A percentile compares a stretch with the other conserved stretches of the same genome.
Conservation (phyloP, 37 sponge, comb jelly and placozoan species). For the Halichondria panicea region DNA sequence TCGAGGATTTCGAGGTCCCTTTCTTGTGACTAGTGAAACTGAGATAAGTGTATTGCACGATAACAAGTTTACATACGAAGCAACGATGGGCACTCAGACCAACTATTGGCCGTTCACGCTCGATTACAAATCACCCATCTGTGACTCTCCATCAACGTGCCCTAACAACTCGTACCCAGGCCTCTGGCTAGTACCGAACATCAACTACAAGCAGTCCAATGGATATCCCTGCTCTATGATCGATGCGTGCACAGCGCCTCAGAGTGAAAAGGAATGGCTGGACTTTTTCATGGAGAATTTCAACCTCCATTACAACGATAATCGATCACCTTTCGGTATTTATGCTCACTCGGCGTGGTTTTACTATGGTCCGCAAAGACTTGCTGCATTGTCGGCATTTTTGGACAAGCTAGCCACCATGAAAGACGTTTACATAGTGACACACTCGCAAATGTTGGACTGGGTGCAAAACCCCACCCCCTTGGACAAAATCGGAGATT, state of each 20-base stretch:
- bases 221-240: slow-evolving; percentile 28
- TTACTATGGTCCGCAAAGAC: background rate
- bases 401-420: slow-evolving; percentile 22
- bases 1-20: slow-evolving; percentile 50
- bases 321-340: slow-evolving; percentile 51
- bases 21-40: slow-evolving; percentile 36
- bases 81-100: slow-evolving; percentile 32
- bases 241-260: slow-evolving; percentile 26
- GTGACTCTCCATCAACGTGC: slow-evolving; percentile 39
- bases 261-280: slow-evolving; percentile 40
- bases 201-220: slow-evolving; percentile 11
- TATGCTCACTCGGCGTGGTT: slow-evolving; percentile 49
- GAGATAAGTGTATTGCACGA: slow-evolving; percentile 37
- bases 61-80: slow-evolving; percentile 44
- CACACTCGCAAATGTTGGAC: slow-evolving; percentile 52
- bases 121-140: slow-evolving; percentile 62
- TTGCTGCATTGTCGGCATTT: slow-evolving; percentile 21
- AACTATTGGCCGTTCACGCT: slow-evolving; percentile 67
- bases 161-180: slow-evolving; percentile 54
- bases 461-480: slow-evolving; percentile 58
- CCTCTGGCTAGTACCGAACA: slow-evolving; percentile 44
- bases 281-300: slow-evolving; percentile 51
- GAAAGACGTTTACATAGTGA: slow-evolving; percentile 57
- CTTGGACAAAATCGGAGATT: slow-evolving; percentile 28
- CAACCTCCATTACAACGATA: slow-evolving; percentile 38